Percentiles rank a stretch among this genome's conserved stretches.
Evolutionary conservation across 2,113 vertebrate species (phyloP).

Genomic region (Jaculus jaculus): DNA sequence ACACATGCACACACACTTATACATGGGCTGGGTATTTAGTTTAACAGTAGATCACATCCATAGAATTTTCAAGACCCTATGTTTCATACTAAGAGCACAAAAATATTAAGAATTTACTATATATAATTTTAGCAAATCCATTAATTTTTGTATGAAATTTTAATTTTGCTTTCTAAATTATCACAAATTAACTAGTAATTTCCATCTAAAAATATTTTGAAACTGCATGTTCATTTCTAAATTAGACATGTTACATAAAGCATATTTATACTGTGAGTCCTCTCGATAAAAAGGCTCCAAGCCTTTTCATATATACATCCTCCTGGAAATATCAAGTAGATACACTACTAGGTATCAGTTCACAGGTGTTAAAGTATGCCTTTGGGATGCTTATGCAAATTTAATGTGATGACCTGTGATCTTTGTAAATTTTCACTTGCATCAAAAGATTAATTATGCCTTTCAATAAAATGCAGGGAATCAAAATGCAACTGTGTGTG

Average conservation of each 20-base stretch:
- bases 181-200: neutral
- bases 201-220: neutral
- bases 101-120: neutral
- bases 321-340: slow-evolving; percentile 8
- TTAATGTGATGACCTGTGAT: neutral
- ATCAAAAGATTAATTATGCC: neutral
- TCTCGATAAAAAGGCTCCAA: neutral
- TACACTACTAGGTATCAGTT: neutral
- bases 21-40: too few relatives aligned
- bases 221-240: slow-evolving; percentile 17
- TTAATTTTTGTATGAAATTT: too few relatives aligned
- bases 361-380: neutral
- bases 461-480: slow-evolving; percentile 33
- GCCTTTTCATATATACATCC: neutral
- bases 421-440: neutral
- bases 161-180: slow-evolving; percentile 39
- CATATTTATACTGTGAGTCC: neutral
- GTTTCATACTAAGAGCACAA: neutral
- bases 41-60: neutral
- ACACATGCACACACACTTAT: too few relatives aligned
- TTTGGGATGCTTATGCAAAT: neutral
- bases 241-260: neutral
- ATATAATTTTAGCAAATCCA: neutral
- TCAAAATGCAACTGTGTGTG: neutral
- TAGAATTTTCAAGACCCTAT: neutral